Evolutionary conservation across 1,140 invertebrate genomes (phyloP).

Genomic region (Drosophila bipectinata): DNA sequence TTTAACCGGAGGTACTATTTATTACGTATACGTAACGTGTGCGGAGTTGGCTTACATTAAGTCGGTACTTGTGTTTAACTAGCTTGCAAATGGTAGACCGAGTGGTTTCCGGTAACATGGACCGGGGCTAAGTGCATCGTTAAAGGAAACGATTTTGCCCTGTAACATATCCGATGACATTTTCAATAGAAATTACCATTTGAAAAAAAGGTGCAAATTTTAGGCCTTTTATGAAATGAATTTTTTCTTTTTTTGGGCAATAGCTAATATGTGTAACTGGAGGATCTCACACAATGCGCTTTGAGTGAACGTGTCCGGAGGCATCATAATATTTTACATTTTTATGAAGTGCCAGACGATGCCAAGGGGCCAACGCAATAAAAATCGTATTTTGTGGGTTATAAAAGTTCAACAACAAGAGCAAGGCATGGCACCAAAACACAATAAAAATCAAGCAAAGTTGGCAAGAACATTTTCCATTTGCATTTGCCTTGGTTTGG

Average conservation of each 20-base stretch:
- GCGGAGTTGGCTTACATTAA: conserved; percentile 37
- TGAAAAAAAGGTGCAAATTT: conserved; percentile 1
- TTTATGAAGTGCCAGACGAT: conserved; percentile 76
- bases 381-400: conserved; percentile 81
- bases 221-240: conserved; percentile 4
- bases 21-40: conserved; percentile 55
- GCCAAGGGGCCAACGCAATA: conserved; percentile 65
- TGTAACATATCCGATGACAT: conserved; percentile 32
- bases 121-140: conserved; percentile 10
- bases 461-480: conserved; percentile 55
- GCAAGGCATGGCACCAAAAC: conserved; percentile 8
- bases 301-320: conserved; percentile 68
- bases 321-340: conserved; percentile 82
- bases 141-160: conserved; percentile 15
- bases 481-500: conserved; percentile 42
- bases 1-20: conserved; percentile 10
- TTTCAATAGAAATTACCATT: conserved; percentile 26
- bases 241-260: conserved; percentile 8
- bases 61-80: conserved; percentile 43
- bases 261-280: not conserved
- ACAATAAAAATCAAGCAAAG: conserved; percentile 38
- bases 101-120: conserved; percentile 28
- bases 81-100: conserved; percentile 27
- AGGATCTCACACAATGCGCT: conserved; percentile 45
- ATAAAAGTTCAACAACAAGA: conserved; percentile 59